Evolutionary conservation across 1,140 invertebrate species (phyloP).

Genomic region (Diorhabda carinulata): DNA sequence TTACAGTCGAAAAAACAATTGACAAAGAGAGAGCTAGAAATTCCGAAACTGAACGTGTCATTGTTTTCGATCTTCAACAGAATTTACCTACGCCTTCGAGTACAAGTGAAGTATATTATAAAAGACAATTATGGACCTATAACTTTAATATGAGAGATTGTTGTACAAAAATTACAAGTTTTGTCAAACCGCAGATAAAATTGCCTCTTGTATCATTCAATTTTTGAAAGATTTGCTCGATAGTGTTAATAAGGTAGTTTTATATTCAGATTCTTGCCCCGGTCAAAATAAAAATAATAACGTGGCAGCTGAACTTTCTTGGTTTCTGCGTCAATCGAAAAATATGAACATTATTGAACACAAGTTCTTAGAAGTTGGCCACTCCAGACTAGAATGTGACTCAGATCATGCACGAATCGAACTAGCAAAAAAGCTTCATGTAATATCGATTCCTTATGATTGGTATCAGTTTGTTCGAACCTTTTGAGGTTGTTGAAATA

Average conservation of each 20-base stretch:
- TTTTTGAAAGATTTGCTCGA: slow-evolving; percentile 10
- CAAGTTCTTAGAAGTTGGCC: slow-evolving; percentile 12
- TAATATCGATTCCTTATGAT: slow-evolving; percentile 20
- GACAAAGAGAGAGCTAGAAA: background rate
- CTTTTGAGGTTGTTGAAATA: slow-evolving; percentile 4
- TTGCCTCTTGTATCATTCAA: slow-evolving; percentile 15
- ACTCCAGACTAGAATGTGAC: slow-evolving; percentile 15
- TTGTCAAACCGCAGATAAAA: slow-evolving; percentile 10
- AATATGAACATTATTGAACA: slow-evolving; percentile 14
- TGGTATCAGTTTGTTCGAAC: slow-evolving; percentile 17
- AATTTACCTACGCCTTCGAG: slow-evolving; percentile 8
- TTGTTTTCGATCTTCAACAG: slow-evolving; percentile 13
- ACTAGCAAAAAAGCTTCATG: background rate
- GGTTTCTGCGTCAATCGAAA: slow-evolving; percentile 4
- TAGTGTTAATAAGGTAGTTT: slow-evolving; percentile 6
- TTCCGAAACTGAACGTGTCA: slow-evolving; percentile 1
- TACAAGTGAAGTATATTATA: slow-evolving; percentile 6
- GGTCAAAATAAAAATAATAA: slow-evolving; percentile 18
- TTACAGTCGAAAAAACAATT: slow-evolving; percentile 1
- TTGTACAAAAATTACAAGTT: background rate
- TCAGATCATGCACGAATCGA: slow-evolving; percentile 15
- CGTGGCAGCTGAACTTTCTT: slow-evolving; percentile 13
- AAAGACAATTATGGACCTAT: slow-evolving; percentile 1
- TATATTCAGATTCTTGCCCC: slow-evolving; percentile 15
- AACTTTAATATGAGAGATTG: background rate